Evolutionary conservation across 2,797 vertebrate genomes (phyloP), one percentile per base, ranked within the genome.

Genomic region (Sebastes aleutianus): DNA sequence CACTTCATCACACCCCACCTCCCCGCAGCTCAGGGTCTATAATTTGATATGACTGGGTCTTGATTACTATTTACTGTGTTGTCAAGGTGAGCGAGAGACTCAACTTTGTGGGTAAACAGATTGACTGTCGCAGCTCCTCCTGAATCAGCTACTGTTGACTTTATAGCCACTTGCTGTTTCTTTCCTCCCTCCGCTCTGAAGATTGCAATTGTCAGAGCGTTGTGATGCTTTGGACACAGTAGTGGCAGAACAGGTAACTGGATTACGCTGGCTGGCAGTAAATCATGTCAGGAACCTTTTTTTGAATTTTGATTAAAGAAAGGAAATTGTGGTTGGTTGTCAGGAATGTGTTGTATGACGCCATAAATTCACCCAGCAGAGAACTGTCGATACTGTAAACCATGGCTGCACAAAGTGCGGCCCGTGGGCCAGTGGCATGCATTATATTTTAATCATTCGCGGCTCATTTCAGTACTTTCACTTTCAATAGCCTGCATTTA

Each of bases 61-160:
- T 91, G 86, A 92, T 91, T 90, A 76, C 79, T 88, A 86, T 93
- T 94, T 89, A 91, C 89, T 76, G 75, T 72, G 83, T 86, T 90
- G 82, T 90, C 86, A 80, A 87, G 76, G 87, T 87, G 85, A 87
- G 71, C 29, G 74, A 85, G 81, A 76, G 78, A 73, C 84, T 86
- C 76, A 65, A 66, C 76, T 82, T 71, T 87, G 88, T 83, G 70
- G 70, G 81, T 83, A 89, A 92, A 90, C 83, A 83, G 84, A 86
- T 73, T 85, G 63, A 39, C 85, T 87, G 85, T 88, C 87, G 85
- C 43, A 4, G 27, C 76, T 74, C 61, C 63, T 68, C 43, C 43
- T 70, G 83, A 81, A 84, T 90, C 85, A 86, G 75, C 59, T 4
- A 8, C 75, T 85, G 73, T 84, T 87, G 88, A 85, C 86, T 89